These are phyloP conservation scores for Nycticryphes semicollaris DNA, from an alignment of 2,113 vertebrate genomes.

Conservation along the genomic window DNA sequence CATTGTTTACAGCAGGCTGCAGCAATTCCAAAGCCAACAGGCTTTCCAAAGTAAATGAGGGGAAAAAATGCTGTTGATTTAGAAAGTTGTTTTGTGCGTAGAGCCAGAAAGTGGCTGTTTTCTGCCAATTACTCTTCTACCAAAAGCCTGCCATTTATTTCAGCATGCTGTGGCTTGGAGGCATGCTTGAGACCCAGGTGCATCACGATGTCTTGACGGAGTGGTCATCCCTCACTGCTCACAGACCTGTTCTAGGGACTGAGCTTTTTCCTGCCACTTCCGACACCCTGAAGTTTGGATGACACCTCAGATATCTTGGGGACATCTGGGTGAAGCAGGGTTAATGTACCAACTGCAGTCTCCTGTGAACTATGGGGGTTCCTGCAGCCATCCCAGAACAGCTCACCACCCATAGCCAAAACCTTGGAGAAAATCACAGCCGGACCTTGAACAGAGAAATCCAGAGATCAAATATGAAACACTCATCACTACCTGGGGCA, in stretches of 20 bases:
- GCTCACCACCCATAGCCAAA: background rate
- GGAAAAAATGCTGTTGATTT: background rate
- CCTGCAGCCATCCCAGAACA: background rate
- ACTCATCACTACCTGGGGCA: background rate
- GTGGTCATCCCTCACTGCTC: accelerated
- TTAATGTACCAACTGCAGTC: background rate
- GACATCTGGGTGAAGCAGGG: background rate
- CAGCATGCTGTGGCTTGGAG: background rate
- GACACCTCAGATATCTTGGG: background rate
- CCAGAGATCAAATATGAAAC: background rate
- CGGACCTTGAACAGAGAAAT: background rate
- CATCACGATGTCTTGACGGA: background rate
- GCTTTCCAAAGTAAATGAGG: background rate
- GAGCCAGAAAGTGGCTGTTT: background rate
- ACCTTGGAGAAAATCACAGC: background rate
- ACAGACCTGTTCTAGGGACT: background rate
- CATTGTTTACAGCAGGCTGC: background rate
- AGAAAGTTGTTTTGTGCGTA: background rate
- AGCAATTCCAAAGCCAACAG: background rate
- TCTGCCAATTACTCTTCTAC: background rate
- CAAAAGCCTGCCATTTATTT: background rate
- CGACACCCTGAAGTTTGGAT: background rate
- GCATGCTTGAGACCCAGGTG: background rate
- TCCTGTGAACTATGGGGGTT: background rate
- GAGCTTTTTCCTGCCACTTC: background rate